Evolutionary conservation across 2,797 vertebrate genomes (phyloP).

Genomic region (Acropternis orthonyx): DNA sequence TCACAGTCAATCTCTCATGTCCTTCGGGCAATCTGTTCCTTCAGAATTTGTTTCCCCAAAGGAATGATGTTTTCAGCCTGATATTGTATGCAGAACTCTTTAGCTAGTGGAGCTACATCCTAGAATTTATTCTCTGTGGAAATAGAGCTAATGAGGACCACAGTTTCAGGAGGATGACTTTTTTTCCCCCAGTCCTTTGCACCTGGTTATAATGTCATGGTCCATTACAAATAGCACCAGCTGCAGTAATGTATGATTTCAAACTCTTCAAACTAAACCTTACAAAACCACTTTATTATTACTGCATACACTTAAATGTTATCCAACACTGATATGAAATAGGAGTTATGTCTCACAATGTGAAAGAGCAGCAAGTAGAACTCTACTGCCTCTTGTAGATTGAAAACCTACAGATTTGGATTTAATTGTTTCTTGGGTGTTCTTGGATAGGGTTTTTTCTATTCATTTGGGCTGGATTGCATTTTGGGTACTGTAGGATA

Average conservation of each 20-base stretch:
- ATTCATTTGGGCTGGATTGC: neutral
- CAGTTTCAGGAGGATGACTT: neutral
- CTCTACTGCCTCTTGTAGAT: neutral
- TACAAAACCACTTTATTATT: neutral
- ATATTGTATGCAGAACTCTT: fast-evolving
- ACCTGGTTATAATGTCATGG: neutral
- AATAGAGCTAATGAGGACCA: neutral
- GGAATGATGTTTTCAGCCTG: neutral
- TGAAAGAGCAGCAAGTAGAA: neutral
- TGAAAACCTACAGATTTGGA: neutral
- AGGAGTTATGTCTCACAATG: neutral
- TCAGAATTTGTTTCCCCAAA: neutral
- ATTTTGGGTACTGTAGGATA: neutral
- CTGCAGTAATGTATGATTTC: neutral
- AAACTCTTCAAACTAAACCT: neutral
- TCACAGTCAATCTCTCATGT: neutral
- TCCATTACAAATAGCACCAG: neutral
- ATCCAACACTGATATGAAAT: neutral
- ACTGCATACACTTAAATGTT: neutral
- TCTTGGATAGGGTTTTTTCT: neutral
- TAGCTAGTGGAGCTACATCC: neutral
- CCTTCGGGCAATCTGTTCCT: neutral
- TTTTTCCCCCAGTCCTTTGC: neutral
- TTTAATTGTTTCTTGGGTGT: neutral
- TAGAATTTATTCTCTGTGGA: neutral